phyloP scores from a whole-genome alignment of 1,140 invertebrate genomes.

The Macrosteles quadrilineatus region DNA sequence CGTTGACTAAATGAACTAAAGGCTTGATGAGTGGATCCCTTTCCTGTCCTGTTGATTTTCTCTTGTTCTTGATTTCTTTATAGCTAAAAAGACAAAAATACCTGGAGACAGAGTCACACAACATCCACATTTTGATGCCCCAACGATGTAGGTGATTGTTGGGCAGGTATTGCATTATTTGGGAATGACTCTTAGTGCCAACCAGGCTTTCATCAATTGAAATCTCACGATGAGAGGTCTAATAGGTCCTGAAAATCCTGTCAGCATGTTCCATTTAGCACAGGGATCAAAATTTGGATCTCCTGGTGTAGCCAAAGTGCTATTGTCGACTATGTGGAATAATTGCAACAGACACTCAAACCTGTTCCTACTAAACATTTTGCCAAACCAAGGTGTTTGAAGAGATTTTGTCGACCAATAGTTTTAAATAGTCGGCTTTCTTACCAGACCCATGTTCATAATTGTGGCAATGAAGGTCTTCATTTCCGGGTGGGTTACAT shows the following conservation, averaged over 20 bases:
- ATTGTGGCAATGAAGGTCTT: background rate
- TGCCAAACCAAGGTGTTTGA: conserved; percentile 2
- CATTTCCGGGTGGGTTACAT: no score
- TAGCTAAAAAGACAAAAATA: background rate
- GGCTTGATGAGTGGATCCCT: no score
- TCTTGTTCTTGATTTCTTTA: no score
- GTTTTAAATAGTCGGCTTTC: no score
- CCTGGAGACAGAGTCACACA: background rate
- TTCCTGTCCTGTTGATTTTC: no score
- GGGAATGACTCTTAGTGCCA: no score
- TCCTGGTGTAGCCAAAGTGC: background rate
- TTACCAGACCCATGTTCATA: background rate
- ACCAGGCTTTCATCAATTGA: no score
- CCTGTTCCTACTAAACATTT: conserved; percentile 11
- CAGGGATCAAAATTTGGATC: background rate
- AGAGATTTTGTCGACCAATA: conserved; percentile 1
- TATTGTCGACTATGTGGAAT: no score
- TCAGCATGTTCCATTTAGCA: background rate
- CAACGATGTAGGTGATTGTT: background rate
- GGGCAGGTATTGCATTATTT: conserved; percentile 11
- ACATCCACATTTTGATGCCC: background rate
- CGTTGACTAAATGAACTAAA: no score
- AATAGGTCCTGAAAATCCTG: background rate
- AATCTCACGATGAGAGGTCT: background rate
- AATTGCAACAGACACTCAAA: no score